These are phyloP conservation scores for Synanthedon tipuliformis DNA, from an alignment of 2,888 invertebrate species.

Conservation along the genomic window DNA sequence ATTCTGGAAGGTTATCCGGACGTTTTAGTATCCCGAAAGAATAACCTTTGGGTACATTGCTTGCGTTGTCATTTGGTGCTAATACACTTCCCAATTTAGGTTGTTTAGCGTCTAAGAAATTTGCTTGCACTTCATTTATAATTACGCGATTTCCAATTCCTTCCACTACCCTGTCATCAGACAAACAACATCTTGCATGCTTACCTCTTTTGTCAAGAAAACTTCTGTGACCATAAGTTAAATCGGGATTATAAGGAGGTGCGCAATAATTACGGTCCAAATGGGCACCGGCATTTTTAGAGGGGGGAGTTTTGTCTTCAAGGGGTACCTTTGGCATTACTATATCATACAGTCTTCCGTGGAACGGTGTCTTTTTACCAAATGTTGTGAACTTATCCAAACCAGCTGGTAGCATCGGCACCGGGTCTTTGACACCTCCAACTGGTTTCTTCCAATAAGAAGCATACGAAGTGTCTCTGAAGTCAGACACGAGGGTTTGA, in stretches of 20 bases:
- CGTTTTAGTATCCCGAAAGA: constrained; percentile 53
- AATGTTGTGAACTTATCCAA: constrained; percentile 39
- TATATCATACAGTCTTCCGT: constrained; percentile 43
- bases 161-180: constrained; percentile 35
- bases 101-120: constrained; percentile 36
- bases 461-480: constrained; percentile 41
- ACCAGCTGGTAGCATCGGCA: constrained; percentile 52
- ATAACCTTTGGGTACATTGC: constrained; percentile 51
- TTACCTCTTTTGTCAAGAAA: constrained; percentile 56
- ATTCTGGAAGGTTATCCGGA: constrained; percentile 53
- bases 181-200: constrained; percentile 52
- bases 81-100: constrained; percentile 44
- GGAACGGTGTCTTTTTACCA: constrained; percentile 32
- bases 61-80: constrained; percentile 61
- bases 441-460: constrained; percentile 50
- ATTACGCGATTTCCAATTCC: constrained; percentile 41
- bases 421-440: constrained; percentile 32
- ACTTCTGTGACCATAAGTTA: constrained; percentile 54
- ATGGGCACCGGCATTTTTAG: constrained; percentile 31
- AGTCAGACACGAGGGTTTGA: constrained; percentile 36
- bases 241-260: constrained; percentile 47
- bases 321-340: constrained; percentile 43
- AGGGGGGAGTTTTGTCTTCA: constrained; percentile 33
- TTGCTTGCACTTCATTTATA: constrained; percentile 46
- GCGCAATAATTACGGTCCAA: constrained; percentile 35